Conservation (phyloP, 2,888 invertebrate species). For the Andrena fulva region DNA sequence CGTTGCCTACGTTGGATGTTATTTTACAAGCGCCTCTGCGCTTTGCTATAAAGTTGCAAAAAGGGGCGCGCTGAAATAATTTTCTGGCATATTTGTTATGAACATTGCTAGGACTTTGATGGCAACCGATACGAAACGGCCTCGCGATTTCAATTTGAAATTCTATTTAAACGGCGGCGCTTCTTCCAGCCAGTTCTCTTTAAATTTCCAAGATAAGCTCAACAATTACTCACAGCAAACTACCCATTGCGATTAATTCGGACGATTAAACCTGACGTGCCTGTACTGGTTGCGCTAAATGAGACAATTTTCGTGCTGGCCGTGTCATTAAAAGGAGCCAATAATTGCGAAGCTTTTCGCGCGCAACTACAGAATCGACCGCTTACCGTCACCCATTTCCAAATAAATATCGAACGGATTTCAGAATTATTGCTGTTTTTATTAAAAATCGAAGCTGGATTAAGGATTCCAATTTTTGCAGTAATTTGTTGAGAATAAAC, state of each 20-base stretch:
- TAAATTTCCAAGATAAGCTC: conserved; percentile 46
- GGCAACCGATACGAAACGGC: not conserved
- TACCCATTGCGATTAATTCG: conserved; percentile 45
- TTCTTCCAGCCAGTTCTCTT: not conserved
- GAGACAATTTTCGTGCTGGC: conserved; percentile 48
- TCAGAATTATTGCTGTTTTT: not conserved
- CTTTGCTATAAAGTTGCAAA: not conserved
- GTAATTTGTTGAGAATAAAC: conserved; percentile 15
- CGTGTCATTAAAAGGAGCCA: conserved; percentile 33
- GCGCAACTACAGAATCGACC: not conserved
- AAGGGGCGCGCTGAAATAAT: not conserved
- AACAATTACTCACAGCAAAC: conserved; percentile 50
- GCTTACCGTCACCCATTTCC: not conserved
- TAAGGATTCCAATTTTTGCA: not conserved
- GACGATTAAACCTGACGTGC: conserved; percentile 35
- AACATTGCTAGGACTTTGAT: not conserved
- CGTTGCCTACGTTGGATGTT: not conserved
- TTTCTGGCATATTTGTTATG: not conserved
- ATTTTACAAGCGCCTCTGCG: not conserved
- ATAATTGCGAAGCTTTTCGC: conserved; percentile 25
- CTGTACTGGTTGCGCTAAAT: conserved; percentile 39
- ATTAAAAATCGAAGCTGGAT: not conserved
- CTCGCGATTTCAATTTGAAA: conserved; percentile 13
- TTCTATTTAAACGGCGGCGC: conserved; percentile 10
- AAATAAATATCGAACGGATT: not conserved